phyloP scores from a whole-genome alignment of 2,888 invertebrate genomes.

The Cyclophora punctaria region DNA sequence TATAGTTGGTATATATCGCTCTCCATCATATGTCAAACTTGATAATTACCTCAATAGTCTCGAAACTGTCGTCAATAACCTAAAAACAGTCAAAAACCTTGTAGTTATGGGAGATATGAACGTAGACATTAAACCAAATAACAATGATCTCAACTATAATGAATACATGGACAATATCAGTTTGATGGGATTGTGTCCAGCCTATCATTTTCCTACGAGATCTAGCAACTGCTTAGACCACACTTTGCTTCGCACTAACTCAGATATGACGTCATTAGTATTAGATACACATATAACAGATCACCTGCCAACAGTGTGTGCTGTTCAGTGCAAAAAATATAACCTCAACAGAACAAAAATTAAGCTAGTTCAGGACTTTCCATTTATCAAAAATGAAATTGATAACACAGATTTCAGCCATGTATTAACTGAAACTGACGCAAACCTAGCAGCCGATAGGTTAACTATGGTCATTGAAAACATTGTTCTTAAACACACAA shows the following conservation, averaged over 20 bases:
- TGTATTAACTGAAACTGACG: background rate
- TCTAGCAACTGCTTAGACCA: background rate
- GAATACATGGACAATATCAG: background rate
- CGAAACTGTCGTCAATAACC: too few species aligned
- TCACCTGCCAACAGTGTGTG: background rate
- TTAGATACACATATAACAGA: background rate
- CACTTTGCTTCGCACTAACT: background rate
- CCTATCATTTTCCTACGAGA: background rate
- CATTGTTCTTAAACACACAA: conserved; percentile 1
- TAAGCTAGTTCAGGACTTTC: background rate
- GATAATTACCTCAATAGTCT: too few species aligned
- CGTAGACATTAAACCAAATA: background rate
- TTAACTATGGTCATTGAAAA: background rate
- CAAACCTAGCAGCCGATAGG: background rate
- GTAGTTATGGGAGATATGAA: background rate
- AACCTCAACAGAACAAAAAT: background rate
- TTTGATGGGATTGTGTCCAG: background rate
- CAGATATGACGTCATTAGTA: background rate
- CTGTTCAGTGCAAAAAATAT: background rate
- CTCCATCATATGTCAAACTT: background rate
- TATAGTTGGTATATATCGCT: background rate
- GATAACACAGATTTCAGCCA: background rate
- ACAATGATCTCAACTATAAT: background rate
- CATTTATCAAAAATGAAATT: background rate
- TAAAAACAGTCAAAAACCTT: background rate